Conservation (phyloP, 2,888 invertebrate genomes). For the Vanessa cardui region DNA sequence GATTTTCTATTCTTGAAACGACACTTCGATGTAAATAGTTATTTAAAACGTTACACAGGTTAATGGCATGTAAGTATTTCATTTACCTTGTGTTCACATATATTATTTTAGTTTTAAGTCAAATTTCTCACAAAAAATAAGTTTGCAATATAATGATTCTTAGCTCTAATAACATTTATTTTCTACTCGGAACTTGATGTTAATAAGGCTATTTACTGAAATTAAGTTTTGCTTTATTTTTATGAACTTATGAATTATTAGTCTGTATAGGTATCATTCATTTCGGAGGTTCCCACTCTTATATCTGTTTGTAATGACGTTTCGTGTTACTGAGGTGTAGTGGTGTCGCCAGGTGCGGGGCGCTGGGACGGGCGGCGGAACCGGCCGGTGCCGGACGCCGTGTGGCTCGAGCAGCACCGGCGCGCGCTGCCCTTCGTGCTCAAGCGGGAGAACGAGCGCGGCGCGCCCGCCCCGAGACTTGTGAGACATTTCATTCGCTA, state of each 20-base stretch:
- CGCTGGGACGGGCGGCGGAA: constrained; percentile 75
- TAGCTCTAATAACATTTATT: not conserved
- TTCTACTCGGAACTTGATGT: not conserved
- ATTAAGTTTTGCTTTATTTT: no score
- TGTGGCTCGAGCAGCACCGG: constrained; percentile 78
- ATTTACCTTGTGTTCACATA: not conserved
- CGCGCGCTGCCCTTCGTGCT: constrained; percentile 77
- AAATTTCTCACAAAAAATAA: not conserved
- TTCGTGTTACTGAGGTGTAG: not conserved
- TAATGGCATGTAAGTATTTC: constrained; percentile 31
- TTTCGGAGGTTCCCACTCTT: no score
- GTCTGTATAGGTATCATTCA: no score
- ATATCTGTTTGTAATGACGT: not conserved
- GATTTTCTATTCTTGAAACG: constrained; percentile 53
- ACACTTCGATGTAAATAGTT: constrained; percentile 8
- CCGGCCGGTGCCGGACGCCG: constrained; percentile 77
- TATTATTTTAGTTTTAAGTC: not conserved
- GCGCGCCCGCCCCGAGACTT: constrained; percentile 66
- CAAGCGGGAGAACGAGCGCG: constrained; percentile 75
- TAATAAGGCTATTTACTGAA: no score
- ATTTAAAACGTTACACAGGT: constrained; percentile 24
- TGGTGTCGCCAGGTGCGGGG: constrained; percentile 45
- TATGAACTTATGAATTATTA: no score
- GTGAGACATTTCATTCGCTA: constrained; percentile 53
- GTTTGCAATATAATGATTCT: not conserved